Base-by-base conservation (phyloP, 2,797 vertebrate genomes). In the Gadopsis bispinosus region DNA sequence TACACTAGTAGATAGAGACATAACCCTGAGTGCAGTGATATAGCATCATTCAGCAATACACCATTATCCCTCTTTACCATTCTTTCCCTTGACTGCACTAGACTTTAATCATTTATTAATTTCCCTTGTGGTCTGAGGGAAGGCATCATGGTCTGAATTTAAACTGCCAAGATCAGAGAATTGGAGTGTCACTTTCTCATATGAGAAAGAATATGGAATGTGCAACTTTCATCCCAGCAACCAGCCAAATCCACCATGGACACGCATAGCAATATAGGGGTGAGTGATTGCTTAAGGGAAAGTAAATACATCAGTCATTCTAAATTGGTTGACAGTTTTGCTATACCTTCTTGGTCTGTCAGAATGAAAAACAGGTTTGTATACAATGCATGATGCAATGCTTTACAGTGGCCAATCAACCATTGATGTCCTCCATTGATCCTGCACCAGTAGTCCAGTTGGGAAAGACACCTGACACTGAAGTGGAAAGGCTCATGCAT, bases 81-180 rank as follows among this genome's bases (percentile, higher is more conserved):
- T 91, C 88, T 87, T 86, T 88, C 89, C 93, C 92, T 85, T 74
- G 91, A 90, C 92, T 90, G 88, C 77, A 59, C 82, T 87, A 88
- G 81, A 88, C 89, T 92, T 94, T 93, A 95, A 94, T 95, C 91
- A 93, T 94, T 93, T 94, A 94, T 95, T 94, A 91, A 95, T 95
- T 93, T 91, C 93, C 92, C 92, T 85, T 86, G 93, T 93, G 94
- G 93, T 92, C 88, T 86, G 79, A 83, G 89, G 64, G 75, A 81
- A 83, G 65, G 85, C 89, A 86, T 90, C 91, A 88, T 87, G 89
- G 88, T 85, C 84, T 85, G 93, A 93, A 94, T 94, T 85, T 92
- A 88, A 94, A 93, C 87, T 84, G 89, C 86, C 78, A 86, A 90
- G 90, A 94, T 94, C 92, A 93, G 92, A 94, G 84, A 78, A 88